Conservation (phyloP, 1,140 invertebrate genomes). For the Drosophila kepulauana region DNA sequence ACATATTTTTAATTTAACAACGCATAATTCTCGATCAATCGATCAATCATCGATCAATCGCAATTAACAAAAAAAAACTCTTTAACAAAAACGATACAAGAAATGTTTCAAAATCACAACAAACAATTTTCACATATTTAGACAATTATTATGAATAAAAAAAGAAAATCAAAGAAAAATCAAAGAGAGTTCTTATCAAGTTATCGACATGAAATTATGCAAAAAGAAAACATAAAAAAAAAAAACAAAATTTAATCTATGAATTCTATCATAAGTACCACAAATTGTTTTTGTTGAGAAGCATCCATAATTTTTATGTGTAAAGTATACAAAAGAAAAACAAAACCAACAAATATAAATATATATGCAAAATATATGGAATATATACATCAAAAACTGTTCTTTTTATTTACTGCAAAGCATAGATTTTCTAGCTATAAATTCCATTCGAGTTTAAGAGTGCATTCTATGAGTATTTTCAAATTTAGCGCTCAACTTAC, state of each 20-base stretch:
- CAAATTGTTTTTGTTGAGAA: conserved; percentile 62
- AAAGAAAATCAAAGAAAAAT: conserved; percentile 22
- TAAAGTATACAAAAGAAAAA: conserved; percentile 48
- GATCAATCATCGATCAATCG: conserved; percentile 36
- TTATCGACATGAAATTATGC: conserved; percentile 47
- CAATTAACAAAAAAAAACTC: conserved; percentile 43
- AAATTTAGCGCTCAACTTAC: conserved; percentile 12
- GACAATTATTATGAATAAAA: neutral
- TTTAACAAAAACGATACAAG: conserved; percentile 18
- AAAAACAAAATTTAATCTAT: conserved; percentile 38
- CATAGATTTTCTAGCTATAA: no score
- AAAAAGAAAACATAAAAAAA: conserved; percentile 1
- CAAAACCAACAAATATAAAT: conserved; percentile 50
- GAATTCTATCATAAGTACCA: conserved; percentile 57
- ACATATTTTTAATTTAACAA: conserved; percentile 41
- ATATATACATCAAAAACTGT: conserved; percentile 46
- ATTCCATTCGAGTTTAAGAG: neutral
- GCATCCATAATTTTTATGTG: conserved; percentile 61
- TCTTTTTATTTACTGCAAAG: neutral
- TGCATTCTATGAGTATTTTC: neutral
- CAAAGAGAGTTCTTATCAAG: conserved; percentile 32
- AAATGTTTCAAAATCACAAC: conserved; percentile 23
- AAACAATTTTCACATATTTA: conserved; percentile 17
- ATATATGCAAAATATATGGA: conserved; percentile 68
- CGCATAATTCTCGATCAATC: conserved; percentile 47